These are phyloP conservation scores for Malurus leucopterus DNA, from an alignment of 2,797 vertebrate species.

Conservation along the genomic window DNA sequence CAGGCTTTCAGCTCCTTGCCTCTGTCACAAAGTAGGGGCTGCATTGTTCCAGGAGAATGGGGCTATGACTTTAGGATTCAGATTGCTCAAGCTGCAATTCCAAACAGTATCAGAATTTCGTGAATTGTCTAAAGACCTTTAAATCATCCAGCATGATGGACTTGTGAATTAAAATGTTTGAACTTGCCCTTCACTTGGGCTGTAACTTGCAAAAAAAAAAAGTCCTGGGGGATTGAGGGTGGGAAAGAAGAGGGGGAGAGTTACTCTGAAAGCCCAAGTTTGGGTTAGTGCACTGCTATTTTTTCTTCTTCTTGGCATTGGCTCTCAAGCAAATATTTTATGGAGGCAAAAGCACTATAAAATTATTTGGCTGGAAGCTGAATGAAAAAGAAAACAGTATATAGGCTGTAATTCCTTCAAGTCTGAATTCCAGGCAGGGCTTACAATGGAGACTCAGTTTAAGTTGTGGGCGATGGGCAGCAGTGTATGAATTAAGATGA, in stretches of 20 bases:
- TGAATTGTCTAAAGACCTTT: neutral
- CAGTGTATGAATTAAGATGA: conserved; percentile 14
- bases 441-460: conserved; percentile 43
- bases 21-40: neutral
- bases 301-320: neutral
- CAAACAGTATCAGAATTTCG: neutral
- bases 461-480: conserved; percentile 35
- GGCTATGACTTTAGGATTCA: conserved; percentile 4
- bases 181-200: neutral
- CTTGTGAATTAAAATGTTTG: neutral
- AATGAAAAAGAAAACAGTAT: conserved; percentile 59
- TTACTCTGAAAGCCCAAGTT: neutral
- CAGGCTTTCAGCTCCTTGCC: neutral
- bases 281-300: neutral
- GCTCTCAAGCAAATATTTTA: conserved; percentile 47
- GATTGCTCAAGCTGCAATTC: neutral
- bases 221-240: neutral
- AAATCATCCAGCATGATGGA: neutral
- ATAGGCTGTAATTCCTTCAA: conserved; percentile 30
- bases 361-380: conserved; percentile 47
- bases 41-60: neutral
- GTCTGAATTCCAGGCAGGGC: conserved; percentile 23
- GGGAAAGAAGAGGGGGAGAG: neutral
- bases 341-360: conserved; percentile 57
- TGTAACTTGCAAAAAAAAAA: neutral